A percentile compares a stretch with the other conserved stretches of the same genome.
phyloP scores from a whole-genome alignment of 2,888 invertebrate genomes.

The Hemistola chrysoprasaria region DNA sequence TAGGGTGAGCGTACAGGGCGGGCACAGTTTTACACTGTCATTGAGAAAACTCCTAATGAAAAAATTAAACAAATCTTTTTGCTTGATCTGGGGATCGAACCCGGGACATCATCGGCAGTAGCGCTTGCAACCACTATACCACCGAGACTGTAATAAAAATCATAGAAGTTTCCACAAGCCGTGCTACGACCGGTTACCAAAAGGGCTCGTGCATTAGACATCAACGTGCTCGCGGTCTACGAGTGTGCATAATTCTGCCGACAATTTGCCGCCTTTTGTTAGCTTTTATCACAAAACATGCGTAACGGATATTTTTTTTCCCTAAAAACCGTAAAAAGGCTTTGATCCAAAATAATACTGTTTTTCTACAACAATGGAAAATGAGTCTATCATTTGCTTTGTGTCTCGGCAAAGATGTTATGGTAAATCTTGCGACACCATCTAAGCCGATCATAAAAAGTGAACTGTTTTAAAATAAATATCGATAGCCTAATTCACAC shows the following conservation, averaged over 20 bases:
- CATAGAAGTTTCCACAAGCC: slow-evolving; percentile 29
- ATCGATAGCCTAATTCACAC: slow-evolving; percentile 6
- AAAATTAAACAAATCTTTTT: no score
- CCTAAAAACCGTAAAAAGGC: slow-evolving; percentile 9
- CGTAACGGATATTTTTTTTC: slow-evolving; percentile 20
- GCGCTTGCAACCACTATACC: no score
- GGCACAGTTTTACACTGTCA: no score
- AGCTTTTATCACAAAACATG: slow-evolving; percentile 11
- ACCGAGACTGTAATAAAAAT: no score
- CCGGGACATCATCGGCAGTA: no score
- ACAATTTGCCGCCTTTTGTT: not conserved
- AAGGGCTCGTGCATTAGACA: slow-evolving; percentile 49
- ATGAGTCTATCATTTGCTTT: slow-evolving; percentile 7
- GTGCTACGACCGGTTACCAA: slow-evolving; percentile 19
- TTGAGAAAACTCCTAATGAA: no score
- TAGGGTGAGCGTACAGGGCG: no score
- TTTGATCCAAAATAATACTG: slow-evolving; percentile 11
- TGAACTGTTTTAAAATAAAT: not conserved
- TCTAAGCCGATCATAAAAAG: slow-evolving; percentile 11
- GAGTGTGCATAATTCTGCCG: not conserved
- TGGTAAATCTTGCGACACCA: slow-evolving; percentile 17
- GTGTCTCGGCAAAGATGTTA: slow-evolving; percentile 8
- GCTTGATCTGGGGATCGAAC: no score
- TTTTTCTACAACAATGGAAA: slow-evolving; percentile 16
- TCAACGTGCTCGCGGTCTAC: slow-evolving; percentile 51